Base-by-base conservation (phyloP, 1,140 invertebrate genomes). In the Sarcophaga bullata region DNA sequence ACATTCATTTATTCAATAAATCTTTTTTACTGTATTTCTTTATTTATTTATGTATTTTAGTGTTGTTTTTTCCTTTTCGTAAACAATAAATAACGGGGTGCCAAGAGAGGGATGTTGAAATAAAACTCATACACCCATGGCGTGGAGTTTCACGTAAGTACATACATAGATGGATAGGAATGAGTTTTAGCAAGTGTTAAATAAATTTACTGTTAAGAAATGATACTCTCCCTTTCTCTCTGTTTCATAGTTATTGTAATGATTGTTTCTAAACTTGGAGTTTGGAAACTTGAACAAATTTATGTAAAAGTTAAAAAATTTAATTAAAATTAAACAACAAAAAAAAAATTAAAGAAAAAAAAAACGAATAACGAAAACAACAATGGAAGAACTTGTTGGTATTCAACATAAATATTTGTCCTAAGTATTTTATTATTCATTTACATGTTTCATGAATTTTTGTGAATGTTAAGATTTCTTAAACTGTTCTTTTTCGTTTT, bases 1-100 rank as follows among this genome's bases (percentile, higher is more conserved):
- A 80, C 80, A 80, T 80, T 80, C 25, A n/a, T 58, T 58, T 58
- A 7, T 58, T n/a, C 54, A 80, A 80, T 80, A 80, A 80, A 80
- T 80, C 80, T 80, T 68, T 62, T 80, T 80, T 80, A 78, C 58
- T 37, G 80, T 25, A 15, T 80, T 80, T 80, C 25, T 37, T 37
- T 37, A 37, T 37, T 37, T 37, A 37, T 37, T 37, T 37, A 37
- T 37, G 25, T 37, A 80, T 80, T 80, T 80, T 54, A 80, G 47
- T 80, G 58, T 80, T 68, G 25, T 37, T 37, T 37, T 37, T 37
- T 37, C 25, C 25, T 80, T 80, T 50, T 9, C 52, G 25, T 58
- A 37, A 62, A 37, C 80, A 80, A 37, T 80, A 80, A 80, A 80
- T 80, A 8, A 37, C 58, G 17, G 47, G 25, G 9, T 19, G n/a